Conservation (phyloP, 2,797 vertebrate genomes). For the Anguilla anguilla region DNA sequence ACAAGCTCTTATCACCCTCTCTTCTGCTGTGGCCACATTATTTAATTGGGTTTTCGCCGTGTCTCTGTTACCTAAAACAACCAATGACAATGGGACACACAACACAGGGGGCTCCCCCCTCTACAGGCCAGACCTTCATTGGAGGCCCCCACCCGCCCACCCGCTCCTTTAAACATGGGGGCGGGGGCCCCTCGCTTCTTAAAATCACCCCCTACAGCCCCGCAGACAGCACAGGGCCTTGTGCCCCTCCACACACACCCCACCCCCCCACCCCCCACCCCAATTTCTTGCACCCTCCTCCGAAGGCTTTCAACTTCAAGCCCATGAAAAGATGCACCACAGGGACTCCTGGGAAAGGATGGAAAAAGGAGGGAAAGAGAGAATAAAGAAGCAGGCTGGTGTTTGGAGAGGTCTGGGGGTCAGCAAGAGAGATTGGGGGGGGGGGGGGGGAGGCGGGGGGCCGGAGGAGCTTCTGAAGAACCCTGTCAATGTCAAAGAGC, state of each 20-base stretch:
- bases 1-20: background rate
- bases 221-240: constrained; percentile 36
- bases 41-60: background rate
- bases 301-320: constrained; percentile 78
- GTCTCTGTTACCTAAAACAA: background rate
- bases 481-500: background rate
- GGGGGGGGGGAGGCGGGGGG: background rate
- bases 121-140: background rate
- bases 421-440: constrained; percentile 8
- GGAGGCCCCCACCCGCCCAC: constrained; percentile 1
- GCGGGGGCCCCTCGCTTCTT: background rate
- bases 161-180: constrained; percentile 39
- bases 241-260: background rate
- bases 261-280: constrained; percentile 28
- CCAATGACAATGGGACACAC: background rate
- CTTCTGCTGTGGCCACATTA: background rate
- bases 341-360: constrained; percentile 67
- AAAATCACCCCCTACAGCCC: background rate
- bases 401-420: constrained; percentile 47
- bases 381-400: constrained; percentile 61
- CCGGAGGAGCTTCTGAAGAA: background rate
- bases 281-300: constrained; percentile 66
- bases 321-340: constrained; percentile 81
- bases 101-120: background rate
- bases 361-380: constrained; percentile 25